These are phyloP conservation scores for Brotula barbata DNA, from an alignment of 2,797 vertebrate genomes.

Conservation along the genomic window DNA sequence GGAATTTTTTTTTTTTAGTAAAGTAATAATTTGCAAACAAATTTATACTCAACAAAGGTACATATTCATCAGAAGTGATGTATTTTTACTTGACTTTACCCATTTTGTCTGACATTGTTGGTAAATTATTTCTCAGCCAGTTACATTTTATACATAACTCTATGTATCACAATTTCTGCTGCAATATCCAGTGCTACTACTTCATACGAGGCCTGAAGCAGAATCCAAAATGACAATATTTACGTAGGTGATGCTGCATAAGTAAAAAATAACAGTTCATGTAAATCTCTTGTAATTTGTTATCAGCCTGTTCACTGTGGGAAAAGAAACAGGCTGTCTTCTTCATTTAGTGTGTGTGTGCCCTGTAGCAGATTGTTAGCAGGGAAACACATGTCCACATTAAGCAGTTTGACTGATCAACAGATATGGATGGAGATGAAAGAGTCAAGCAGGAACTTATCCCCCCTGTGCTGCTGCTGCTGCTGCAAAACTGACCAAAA, in stretches of 20 bases:
- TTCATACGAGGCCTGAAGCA: too few relatives aligned
- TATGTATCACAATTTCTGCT: too few relatives aligned
- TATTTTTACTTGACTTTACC: too few relatives aligned
- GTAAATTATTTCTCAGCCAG: too few relatives aligned
- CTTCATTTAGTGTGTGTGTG: constrained; percentile 30
- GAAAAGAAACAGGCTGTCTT: constrained; percentile 62
- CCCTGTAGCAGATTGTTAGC: constrained; percentile 52
- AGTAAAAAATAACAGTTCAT: constrained; percentile 48
- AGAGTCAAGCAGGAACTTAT: constrained; percentile 32
- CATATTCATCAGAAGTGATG: too few relatives aligned
- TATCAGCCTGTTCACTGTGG: constrained; percentile 38
- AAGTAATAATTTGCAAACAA: too few relatives aligned
- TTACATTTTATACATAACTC: too few relatives aligned
- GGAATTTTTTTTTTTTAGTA: too few relatives aligned
- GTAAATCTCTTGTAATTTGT: constrained; percentile 38
- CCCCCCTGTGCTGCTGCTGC: constrained; percentile 24
- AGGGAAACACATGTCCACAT: constrained; percentile 69
- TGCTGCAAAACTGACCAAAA: constrained; percentile 29
- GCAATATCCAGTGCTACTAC: too few relatives aligned
- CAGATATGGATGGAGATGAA: constrained; percentile 61
- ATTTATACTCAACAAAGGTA: too few relatives aligned
- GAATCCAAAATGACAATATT: constrained; percentile 15
- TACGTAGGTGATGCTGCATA: constrained; percentile 35
- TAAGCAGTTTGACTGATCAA: constrained; percentile 60
- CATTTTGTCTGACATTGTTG: too few relatives aligned